Base-by-base conservation (phyloP, 1,140 invertebrate species). In the Carcinoscorpius rotundicauda region DNA sequence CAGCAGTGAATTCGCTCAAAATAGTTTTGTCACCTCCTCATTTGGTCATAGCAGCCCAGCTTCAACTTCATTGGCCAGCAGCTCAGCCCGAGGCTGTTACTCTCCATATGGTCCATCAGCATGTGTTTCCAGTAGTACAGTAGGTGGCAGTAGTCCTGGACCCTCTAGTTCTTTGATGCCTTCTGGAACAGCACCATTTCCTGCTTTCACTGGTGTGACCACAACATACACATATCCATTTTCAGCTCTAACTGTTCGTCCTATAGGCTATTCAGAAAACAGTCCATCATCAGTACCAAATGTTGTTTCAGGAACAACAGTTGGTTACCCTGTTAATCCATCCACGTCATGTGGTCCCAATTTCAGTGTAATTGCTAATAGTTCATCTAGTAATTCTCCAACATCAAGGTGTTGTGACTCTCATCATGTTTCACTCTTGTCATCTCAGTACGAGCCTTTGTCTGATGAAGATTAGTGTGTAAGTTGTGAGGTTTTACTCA, bases 361-460 rank as follows among this genome's bases (percentile, higher is more conserved):
- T 2, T 29, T 29, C 29, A 29, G 29, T 29, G 2, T 29, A 29
- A 29, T 29, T 29, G 29, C 29, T 29, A 29, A 29, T 29, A 29
- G 29, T 29, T 29, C 29, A 8, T 8, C 6, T 55, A 55, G 53
- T 55, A 55, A 55, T n/a, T 55, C 53, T 8, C 53, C 53, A 8
- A 55, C 53, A 8, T 55, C 53, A 6, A n/a, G 53, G 6, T 8
- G 6, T 6, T n/a, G 53, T 8, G 53, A 55, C n/a, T 64, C 63
- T 59, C 68, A 90, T 77, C 87, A 87, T 48, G 87, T 88, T 72
- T 88, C 88, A 51, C 78, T 91, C 60, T 81, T 92, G 71, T 88
- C 86, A 29, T 85, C 87, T 64, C 88, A 91, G 76, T 92, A 91
- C 76, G 89, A 91, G 76, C 87, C 88, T 48, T 80, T 92, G 3